Conservation (phyloP, 2,888 invertebrate species). For the Drosophila quinaria region DNA sequence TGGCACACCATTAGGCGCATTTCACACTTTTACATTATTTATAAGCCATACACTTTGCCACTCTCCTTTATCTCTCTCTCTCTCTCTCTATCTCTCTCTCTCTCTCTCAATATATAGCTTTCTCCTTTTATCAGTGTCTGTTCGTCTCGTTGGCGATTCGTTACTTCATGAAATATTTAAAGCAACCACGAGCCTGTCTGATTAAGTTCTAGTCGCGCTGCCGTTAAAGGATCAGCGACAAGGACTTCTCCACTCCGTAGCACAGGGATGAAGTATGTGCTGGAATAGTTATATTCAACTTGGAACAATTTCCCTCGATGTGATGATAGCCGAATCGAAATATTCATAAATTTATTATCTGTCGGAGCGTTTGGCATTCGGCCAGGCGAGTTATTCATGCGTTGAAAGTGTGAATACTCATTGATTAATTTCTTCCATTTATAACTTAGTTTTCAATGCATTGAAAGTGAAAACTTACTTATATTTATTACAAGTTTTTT, state of each 20-base stretch:
- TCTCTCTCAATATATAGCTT: no score
- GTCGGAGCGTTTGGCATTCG: background rate
- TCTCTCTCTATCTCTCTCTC: slow-evolving; percentile 5
- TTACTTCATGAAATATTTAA: slow-evolving; percentile 73
- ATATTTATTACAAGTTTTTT: no score
- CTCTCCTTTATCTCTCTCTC: slow-evolving; percentile 21
- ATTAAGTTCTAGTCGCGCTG: slow-evolving; percentile 37
- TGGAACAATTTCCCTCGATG: slow-evolving; percentile 20
- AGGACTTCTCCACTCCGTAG: slow-evolving; percentile 2
- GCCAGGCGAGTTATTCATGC: background rate
- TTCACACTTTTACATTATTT: slow-evolving; percentile 82
- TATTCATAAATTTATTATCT: slow-evolving; percentile 16
- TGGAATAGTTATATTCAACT: slow-evolving; percentile 40
- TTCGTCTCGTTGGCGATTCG: slow-evolving; percentile 56
- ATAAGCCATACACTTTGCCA: slow-evolving; percentile 67
- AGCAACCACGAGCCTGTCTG: slow-evolving; percentile 32
- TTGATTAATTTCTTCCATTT: background rate
- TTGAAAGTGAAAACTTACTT: no score
- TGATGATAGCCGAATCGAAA: slow-evolving; percentile 1
- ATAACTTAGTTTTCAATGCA: background rate
- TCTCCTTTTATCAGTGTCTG: background rate
- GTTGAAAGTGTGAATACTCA: background rate
- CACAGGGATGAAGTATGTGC: slow-evolving; percentile 21
- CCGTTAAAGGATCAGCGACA: slow-evolving; percentile 41
- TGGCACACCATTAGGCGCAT: slow-evolving; percentile 81